These are phyloP conservation scores for Merodon equestris DNA, from an alignment of 2,888 invertebrate genomes.

Conservation along the genomic window DNA sequence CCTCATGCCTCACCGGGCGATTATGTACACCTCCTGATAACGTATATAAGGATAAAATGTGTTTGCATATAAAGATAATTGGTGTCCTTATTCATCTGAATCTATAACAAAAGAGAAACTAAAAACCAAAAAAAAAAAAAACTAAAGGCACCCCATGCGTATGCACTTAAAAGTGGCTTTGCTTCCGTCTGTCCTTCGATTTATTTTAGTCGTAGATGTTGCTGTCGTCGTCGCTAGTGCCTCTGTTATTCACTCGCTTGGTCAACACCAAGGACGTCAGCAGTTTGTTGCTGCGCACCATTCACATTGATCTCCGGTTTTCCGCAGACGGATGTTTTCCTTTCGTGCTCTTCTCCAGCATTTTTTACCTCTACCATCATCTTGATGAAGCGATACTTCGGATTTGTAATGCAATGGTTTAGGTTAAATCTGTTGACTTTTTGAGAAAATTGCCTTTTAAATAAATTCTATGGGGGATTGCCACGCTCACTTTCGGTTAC, in stretches of 20 bases:
- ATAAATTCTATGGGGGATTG: too few relatives aligned
- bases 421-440: not conserved
- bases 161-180: conserved; percentile 59
- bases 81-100: conserved; percentile 65
- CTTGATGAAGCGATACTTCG: conserved; percentile 19
- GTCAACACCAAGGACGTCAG: conserved; percentile 61
- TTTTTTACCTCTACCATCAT: not conserved
- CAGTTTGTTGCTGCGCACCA: conserved; percentile 39
- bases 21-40: conserved; percentile 50
- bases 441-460: too few relatives aligned
- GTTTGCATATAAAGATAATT: conserved; percentile 64
- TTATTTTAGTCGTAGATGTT: conserved; percentile 51
- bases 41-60: conserved; percentile 61
- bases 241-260: conserved; percentile 48
- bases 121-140: conserved; percentile 43
- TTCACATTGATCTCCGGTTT: conserved; percentile 18
- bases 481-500: too few relatives aligned
- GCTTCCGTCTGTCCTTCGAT: conserved; percentile 65
- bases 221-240: conserved; percentile 14
- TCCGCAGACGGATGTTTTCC: not conserved
- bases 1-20: conserved; percentile 52
- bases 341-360: not conserved
- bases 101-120: conserved; percentile 44
- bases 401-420: conserved; percentile 2
- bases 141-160: conserved; percentile 63